phyloP scores from a whole-genome alignment of 2,113 vertebrate species.

The Bubo blakistoni region DNA sequence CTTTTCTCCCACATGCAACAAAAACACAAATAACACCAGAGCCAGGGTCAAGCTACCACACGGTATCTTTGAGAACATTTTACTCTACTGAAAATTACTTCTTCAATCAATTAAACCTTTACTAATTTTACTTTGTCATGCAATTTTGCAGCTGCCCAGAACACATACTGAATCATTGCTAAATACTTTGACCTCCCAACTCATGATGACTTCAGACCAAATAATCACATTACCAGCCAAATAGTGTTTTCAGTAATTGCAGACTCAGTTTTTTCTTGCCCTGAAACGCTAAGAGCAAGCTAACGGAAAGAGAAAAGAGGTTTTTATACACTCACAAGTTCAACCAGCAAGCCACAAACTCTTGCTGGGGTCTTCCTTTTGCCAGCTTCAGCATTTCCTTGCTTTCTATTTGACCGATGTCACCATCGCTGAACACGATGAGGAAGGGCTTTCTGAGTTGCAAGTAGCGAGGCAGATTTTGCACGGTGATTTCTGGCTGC shows the following conservation, averaged over 20 bases:
- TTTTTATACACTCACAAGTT: slow-evolving; percentile 80
- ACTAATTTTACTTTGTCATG: neutral
- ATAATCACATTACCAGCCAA: neutral
- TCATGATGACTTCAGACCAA: neutral
- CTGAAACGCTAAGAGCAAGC: neutral
- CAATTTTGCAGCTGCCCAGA: neutral
- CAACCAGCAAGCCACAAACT: slow-evolving; percentile 83
- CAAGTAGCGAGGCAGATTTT: slow-evolving; percentile 83
- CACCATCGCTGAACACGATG: slow-evolving; percentile 83
- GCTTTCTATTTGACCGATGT: slow-evolving; percentile 61
- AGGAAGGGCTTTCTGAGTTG: slow-evolving; percentile 81
- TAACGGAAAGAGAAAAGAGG: neutral
- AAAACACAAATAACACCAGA: neutral
- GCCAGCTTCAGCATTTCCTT: slow-evolving; percentile 72
- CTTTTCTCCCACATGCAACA: neutral
- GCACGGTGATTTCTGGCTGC: slow-evolving; percentile 91
- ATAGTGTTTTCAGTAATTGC: neutral
- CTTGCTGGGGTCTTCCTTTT: slow-evolving; percentile 48
- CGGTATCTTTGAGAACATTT: neutral
- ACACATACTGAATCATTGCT: neutral
- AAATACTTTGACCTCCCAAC: neutral
- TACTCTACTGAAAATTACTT: neutral
- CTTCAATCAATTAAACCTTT: slow-evolving; percentile 3
- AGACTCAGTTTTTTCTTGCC: neutral
- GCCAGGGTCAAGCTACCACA: neutral